Evolutionary conservation across 2,888 invertebrate genomes (phyloP), one percentile per base, ranked within the genome.

Genomic region (Drosophila recens): DNA sequence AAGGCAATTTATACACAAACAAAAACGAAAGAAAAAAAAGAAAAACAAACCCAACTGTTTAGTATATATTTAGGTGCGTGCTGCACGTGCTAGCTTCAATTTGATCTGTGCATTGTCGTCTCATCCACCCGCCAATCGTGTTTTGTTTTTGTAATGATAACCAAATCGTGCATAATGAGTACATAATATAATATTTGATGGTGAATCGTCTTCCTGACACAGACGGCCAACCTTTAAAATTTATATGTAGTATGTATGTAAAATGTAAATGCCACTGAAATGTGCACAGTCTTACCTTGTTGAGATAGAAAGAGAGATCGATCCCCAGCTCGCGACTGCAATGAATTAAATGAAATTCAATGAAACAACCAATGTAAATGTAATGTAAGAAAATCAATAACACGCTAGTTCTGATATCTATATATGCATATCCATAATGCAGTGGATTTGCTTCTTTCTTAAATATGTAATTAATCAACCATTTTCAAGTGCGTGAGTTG

Each of bases 111-210:
- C 67, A 82, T 86, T 86, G 80, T 83, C 36, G 10, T 15, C 67
- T 68, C 65, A 63, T 69, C 64, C 61, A 69, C 71, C 78, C 66
- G 67, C 75, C 72, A 79, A 89, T 71, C 70, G 82, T 89, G 87
- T 90, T 79, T 87, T 77, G 89, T 89, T 89, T 89, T 79, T 80
- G 87, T 88, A 79, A 88, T 86, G 79, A 88, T 89, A 90, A 89
- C 90, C 88, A 89, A 89, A 90, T 89, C 88, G 88, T 89, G 89
- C 82, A 89, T 79, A 89, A 87, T 79, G 27, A 33, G 49, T 49
- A 49, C 49, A 49, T 46, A 56, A 13, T 36, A 71, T 15, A 15
- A 34, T 40, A 53, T 45, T 34, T 43, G 48, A 58, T 63, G 64
- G 62, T 64, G 70, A 62, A 61, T 73, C 73, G 61, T 65, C 59